Evolutionary conservation across 2,797 vertebrate species (phyloP), one percentile per base, ranked within the genome.

Genomic region (Cynodonichthys magdalenae): DNA sequence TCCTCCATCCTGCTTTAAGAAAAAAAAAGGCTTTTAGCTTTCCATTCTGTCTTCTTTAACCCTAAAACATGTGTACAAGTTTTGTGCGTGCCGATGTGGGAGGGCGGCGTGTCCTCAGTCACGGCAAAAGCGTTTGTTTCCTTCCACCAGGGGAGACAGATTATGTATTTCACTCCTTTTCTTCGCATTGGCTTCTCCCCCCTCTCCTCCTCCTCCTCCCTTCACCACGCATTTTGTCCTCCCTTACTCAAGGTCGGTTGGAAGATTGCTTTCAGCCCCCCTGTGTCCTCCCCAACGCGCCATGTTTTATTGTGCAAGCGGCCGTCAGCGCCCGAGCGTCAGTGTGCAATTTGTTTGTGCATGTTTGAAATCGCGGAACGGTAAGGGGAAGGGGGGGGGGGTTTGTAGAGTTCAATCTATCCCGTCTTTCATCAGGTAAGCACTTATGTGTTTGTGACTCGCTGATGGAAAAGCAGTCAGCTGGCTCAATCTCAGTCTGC

Each of bases 231-330:
- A 34, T 77, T 91, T 90, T 86, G 89, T 92, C 91, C 91, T 92
- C 90, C 70, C 83, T 71, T 39, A 80, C 78, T 90, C 90, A 93
- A 94, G 93, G 93, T 92, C 91, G 92, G 85, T 63, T 31, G 72
- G 80, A 89, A 93, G 91, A 93, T 93, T 92, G 92, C 89, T 90
- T 91, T 92, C 87, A 88, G 87, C 89, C 88, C 91, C 36, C 89
- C 84, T 67, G 86, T 87, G 86, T 89, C 90, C 90, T 86, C 79
- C 57, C 61, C 24, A 24, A 71, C 65, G 49, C 70, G 47, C 69
- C 71, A 27, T 50, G 77, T 81, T 86, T 86, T 87, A 85, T 84
- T 82, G 79, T 85, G 71, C 59, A 60, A 60, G 58, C 28, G 69
- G 77, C 74, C 69, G 50, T 80, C 74, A 63, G 71, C 48, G 66